phyloP scores from a whole-genome alignment of 1,140 invertebrate species.

The Zophobas morio region DNA sequence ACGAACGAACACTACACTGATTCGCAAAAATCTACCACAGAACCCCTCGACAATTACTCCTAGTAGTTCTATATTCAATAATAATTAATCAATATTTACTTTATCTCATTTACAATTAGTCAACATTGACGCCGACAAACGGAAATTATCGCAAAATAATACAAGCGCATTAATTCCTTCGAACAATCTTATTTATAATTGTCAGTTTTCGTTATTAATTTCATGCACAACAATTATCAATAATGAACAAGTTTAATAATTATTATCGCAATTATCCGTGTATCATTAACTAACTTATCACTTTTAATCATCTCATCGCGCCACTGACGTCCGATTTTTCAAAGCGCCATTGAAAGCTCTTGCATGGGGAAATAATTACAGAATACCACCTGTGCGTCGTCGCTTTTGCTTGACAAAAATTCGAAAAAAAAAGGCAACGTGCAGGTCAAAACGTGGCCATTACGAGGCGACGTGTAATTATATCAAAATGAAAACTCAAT shows the following conservation, averaged over 20 bases:
- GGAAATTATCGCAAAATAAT: constrained; percentile 6
- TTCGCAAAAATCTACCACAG: too few relatives aligned
- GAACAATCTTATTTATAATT: not conserved
- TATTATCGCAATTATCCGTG: constrained; percentile 11
- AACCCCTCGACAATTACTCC: too few relatives aligned
- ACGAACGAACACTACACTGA: too few relatives aligned
- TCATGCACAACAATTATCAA: constrained; percentile 16
- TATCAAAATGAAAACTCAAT: constrained; percentile 29
- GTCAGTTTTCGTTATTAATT: constrained; percentile 15
- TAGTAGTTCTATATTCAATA: too few relatives aligned
- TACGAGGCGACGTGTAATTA: constrained; percentile 24
- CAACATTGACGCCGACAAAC: not conserved
- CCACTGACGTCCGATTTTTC: not conserved
- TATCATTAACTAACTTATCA: constrained; percentile 17
- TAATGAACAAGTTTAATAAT: not conserved
- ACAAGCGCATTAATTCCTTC: constrained; percentile 12
- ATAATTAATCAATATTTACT: too few relatives aligned
- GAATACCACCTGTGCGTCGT: constrained; percentile 6
- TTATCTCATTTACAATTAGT: too few relatives aligned
- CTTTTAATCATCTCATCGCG: constrained; percentile 19
- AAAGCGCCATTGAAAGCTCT: not conserved
- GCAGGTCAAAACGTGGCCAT: constrained; percentile 52
- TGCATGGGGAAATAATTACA: constrained; percentile 8
- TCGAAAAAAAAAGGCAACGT: constrained; percentile 10
- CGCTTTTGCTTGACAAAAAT: not conserved